These are phyloP conservation scores for Ceratosolen fusciceps DNA, from an alignment of 1,140 invertebrate genomes.

Conservation along the genomic window DNA sequence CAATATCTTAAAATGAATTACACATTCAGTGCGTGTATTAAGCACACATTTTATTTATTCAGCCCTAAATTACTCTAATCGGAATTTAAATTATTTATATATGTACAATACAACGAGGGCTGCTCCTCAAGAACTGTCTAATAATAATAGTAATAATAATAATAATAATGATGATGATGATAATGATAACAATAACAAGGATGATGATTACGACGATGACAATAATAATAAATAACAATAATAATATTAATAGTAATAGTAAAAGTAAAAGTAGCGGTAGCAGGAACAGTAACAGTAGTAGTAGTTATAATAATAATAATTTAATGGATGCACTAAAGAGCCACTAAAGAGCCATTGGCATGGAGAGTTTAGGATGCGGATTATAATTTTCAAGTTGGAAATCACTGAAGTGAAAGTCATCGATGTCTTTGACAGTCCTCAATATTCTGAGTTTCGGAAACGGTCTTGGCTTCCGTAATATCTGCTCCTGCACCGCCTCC, in stretches of 20 bases:
- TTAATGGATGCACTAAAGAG: too few relatives aligned
- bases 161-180: too few relatives aligned
- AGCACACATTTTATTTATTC: background rate
- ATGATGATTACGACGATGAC: too few relatives aligned
- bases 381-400: slow-evolving; percentile 91
- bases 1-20: background rate
- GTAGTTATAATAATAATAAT: too few relatives aligned
- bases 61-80: background rate
- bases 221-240: too few relatives aligned
- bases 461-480: slow-evolving; percentile 83
- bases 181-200: too few relatives aligned
- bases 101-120: background rate
- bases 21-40: background rate
- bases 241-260: too few relatives aligned
- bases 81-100: background rate
- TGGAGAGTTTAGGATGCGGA: slow-evolving; percentile 90
- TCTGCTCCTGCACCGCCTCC: slow-evolving; percentile 86
- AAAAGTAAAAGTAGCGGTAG: too few relatives aligned
- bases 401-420: slow-evolving; percentile 92
- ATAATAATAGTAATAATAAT: too few relatives aligned
- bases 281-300: too few relatives aligned
- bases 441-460: slow-evolving; percentile 89
- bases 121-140: too few relatives aligned
- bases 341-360: slow-evolving; percentile 98
- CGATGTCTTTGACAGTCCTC: slow-evolving; percentile 81